A percentile compares a stretch with the other conserved stretches of the same genome.
phyloP scores from a whole-genome alignment of 2,797 vertebrate genomes.

The Trematomus bernacchii region DNA sequence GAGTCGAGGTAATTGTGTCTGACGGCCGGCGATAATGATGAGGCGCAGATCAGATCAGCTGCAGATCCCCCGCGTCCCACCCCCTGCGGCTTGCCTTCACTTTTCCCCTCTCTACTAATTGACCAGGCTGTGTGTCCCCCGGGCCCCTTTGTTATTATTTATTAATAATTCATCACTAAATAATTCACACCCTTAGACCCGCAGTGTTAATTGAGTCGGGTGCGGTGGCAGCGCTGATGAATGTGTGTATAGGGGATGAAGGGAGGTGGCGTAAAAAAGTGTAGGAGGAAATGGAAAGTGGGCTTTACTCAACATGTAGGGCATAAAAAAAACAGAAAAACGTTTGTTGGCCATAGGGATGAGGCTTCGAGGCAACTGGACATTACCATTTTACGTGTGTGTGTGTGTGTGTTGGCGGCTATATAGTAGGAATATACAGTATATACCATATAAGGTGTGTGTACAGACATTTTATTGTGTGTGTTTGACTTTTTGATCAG shows the following conservation, averaged over 20 bases:
- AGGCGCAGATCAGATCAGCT: constrained; percentile 89
- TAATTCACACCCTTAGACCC: constrained; percentile 94
- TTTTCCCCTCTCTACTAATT: constrained; percentile 94
- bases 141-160: constrained; percentile 97
- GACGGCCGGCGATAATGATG: constrained; percentile 95
- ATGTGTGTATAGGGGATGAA: constrained; percentile 14
- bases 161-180: constrained; percentile 99
- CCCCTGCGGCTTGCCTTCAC: constrained; percentile 90
- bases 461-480: neutral
- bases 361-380: constrained; percentile 11
- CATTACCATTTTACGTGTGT: neutral
- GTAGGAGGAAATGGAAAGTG: constrained; percentile 46
- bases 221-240: constrained; percentile 79
- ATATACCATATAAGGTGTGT: no score
- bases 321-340: constrained; percentile 12
- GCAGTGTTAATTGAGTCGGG: constrained; percentile 91
- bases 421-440: no score
- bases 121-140: constrained; percentile 91
- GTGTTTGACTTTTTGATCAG: neutral
- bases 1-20: constrained; percentile 92
- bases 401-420: neutral
- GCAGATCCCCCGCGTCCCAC: constrained; percentile 86
- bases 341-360: constrained; percentile 12
- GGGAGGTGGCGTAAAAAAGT: neutral
- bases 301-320: constrained; percentile 22